phyloP scores from a whole-genome alignment of 2,888 invertebrate genomes.

The Eubasilissa splendida region DNA sequence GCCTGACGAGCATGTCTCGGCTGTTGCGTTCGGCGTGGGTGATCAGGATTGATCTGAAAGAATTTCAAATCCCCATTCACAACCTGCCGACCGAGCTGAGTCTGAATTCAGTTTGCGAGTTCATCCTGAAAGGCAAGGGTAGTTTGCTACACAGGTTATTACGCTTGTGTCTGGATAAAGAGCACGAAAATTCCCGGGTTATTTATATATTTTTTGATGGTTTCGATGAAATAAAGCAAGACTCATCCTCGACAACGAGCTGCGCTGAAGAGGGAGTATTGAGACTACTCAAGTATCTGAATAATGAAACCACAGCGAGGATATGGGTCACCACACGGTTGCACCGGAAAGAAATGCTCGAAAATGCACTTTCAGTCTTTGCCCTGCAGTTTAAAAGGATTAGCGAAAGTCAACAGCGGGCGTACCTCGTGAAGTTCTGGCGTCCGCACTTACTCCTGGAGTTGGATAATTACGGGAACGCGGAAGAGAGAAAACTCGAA shows the following conservation, averaged over 20 bases:
- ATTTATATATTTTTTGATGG: constrained; percentile 7
- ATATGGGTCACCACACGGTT: not conserved
- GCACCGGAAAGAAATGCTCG: not conserved
- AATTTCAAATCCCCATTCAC: not conserved
- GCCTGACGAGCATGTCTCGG: not conserved
- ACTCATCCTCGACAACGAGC: not conserved
- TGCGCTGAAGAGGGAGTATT: not conserved
- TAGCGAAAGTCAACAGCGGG: not conserved
- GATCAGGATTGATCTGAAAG: not conserved
- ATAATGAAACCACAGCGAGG: not conserved
- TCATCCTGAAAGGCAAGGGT: no score
- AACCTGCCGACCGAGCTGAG: not conserved
- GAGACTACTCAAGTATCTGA: constrained; percentile 2
- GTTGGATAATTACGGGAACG: no score
- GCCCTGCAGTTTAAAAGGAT: not conserved
- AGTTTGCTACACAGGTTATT: no score
- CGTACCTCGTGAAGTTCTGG: constrained; percentile 14
- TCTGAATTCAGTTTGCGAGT: not conserved
- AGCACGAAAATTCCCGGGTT: no score
- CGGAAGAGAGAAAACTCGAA: not conserved
- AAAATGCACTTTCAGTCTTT: not conserved
- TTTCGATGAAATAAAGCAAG: constrained; percentile 25
- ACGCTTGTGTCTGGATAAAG: not conserved
- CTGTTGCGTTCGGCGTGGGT: not conserved
- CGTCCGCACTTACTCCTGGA: not conserved